Conservation (phyloP, 2,888 invertebrate genomes). For the Temnothorax unifasciatus region DNA sequence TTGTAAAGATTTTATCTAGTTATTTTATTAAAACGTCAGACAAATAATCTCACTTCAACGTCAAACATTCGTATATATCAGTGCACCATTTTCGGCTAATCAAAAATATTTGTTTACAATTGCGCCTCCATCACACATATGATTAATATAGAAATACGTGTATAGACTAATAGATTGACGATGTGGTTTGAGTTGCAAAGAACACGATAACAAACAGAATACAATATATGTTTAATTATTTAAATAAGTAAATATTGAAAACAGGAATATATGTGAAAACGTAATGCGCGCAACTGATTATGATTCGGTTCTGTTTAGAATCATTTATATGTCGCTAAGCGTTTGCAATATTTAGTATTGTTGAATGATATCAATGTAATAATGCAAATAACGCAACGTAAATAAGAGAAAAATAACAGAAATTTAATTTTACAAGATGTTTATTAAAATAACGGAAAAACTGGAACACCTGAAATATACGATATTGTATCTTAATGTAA, state of each 20-base stretch:
- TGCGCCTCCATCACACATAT: not conserved
- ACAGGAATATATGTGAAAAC: conserved; percentile 11
- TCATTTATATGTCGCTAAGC: not conserved
- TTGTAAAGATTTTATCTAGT: conserved; percentile 18
- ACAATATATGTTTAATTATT: conserved; percentile 28
- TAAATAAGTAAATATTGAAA: conserved; percentile 26
- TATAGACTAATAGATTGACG: not conserved
- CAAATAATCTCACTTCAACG: not conserved
- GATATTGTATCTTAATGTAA: conserved; percentile 2
- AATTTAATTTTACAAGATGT: not conserved
- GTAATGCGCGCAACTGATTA: conserved; percentile 19
- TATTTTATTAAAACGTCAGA: not conserved
- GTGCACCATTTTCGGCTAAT: not conserved
- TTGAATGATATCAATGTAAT: not conserved
- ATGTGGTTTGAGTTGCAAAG: not conserved
- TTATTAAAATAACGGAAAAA: not conserved
- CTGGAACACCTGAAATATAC: not conserved
- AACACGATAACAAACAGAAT: not conserved
- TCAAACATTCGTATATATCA: not conserved
- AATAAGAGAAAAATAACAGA: not conserved
- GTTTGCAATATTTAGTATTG: not conserved
- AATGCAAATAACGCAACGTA: not conserved
- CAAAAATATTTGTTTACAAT: conserved; percentile 28
- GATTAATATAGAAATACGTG: conserved; percentile 8
- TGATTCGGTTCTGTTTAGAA: conserved; percentile 14